phyloP scores from a whole-genome alignment of 2,113 vertebrate species.

The Tricholaema leucomelas region DNA sequence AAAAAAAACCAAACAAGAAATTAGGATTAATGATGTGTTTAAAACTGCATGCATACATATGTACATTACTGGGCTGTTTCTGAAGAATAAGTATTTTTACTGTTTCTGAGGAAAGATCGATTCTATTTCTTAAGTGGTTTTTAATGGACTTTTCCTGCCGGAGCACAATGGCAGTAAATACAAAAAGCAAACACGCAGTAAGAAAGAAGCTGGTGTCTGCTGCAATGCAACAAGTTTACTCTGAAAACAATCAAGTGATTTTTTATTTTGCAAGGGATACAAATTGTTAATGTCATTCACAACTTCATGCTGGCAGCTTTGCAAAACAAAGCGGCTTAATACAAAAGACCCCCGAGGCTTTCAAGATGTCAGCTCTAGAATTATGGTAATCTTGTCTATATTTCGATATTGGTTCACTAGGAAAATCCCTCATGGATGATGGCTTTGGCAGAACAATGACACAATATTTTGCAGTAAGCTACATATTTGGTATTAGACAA shows the following conservation, averaged over 20 bases:
- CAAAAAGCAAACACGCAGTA: neutral
- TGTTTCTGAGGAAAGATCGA: neutral
- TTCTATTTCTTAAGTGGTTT: neutral
- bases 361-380: conserved; percentile 52
- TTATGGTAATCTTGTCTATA: conserved; percentile 62
- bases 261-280: neutral
- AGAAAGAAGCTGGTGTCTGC: neutral
- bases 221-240: neutral
- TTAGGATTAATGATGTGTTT: neutral
- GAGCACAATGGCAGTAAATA: neutral
- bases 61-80: neutral
- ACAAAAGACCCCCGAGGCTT: conserved; percentile 48
- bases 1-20: neutral
- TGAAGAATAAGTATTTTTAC: neutral
- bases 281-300: conserved; percentile 37
- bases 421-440: conserved; percentile 58
- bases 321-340: conserved; percentile 58
- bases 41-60: neutral
- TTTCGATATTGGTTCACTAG: conserved; percentile 50
- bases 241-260: neutral
- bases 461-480: conserved; percentile 64
- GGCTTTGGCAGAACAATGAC: conserved; percentile 59
- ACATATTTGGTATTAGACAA: conserved; percentile 14
- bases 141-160: neutral
- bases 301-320: conserved; percentile 19